A percentile compares a stretch with the other conserved stretches of the same genome.
Evolutionary conservation across 2,888 invertebrate species (phyloP).

Genomic region (Conus canariensis): DNA sequence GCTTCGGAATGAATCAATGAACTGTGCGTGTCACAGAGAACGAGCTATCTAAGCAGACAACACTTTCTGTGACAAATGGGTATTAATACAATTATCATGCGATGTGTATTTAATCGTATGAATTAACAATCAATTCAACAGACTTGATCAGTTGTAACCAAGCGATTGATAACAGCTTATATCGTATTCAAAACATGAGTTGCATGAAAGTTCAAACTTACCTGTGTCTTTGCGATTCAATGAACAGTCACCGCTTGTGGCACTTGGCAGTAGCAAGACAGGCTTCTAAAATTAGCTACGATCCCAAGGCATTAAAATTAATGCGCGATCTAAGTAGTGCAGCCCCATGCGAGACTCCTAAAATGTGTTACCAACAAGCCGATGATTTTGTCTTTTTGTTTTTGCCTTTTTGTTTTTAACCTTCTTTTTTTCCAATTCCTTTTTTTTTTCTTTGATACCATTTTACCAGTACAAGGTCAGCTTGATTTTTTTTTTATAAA

Average conservation of each 20-base stretch:
- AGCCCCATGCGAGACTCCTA: not conserved
- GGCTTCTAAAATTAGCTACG: conserved; percentile 31
- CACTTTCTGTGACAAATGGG: too few species aligned
- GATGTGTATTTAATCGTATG: not conserved
- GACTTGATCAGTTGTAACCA: not conserved
- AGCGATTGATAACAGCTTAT: not conserved
- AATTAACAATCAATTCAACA: not conserved
- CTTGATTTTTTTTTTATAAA: too few species aligned
- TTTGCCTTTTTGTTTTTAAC: too few species aligned
- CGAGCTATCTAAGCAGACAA: not conserved
- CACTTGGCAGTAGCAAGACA: conserved; percentile 31
- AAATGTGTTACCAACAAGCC: too few species aligned
- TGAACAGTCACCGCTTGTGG: not conserved
- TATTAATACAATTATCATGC: too few species aligned
- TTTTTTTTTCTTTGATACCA: too few species aligned
- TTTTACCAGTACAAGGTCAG: too few species aligned
- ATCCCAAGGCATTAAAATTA: not conserved
- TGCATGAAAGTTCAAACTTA: not conserved
- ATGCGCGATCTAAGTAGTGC: conserved; percentile 16
- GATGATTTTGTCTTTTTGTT: too few species aligned
- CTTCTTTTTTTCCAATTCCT: too few species aligned
- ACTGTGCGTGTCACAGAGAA: not conserved
- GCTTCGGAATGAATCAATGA: not conserved
- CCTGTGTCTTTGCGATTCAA: not conserved
- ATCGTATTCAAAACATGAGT: not conserved